These are phyloP conservation scores for Aspidiotus rigidus DNA, from an alignment of 2,888 invertebrate genomes.

Conservation along the genomic window DNA sequence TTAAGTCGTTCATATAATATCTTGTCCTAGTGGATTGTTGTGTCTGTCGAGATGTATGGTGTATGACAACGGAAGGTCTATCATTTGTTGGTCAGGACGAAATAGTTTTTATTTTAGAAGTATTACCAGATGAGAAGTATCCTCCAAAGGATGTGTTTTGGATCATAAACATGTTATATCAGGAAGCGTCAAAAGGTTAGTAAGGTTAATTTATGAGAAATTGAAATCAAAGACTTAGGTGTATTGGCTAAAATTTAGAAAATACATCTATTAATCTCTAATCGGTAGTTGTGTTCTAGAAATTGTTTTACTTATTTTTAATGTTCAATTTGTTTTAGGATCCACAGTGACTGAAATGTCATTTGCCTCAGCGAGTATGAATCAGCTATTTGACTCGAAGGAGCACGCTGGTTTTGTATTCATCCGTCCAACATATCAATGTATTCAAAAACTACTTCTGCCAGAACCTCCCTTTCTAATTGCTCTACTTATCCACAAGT, in stretches of 20 bases:
- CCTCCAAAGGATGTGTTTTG: slow-evolving; percentile 64
- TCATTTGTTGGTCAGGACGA: slow-evolving; percentile 75
- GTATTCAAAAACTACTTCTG: slow-evolving; percentile 61
- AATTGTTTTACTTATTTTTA: too few species aligned
- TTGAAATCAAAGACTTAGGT: not conserved
- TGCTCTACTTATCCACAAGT: slow-evolving; percentile 67
- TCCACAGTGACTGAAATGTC: slow-evolving; percentile 61
- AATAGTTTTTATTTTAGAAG: slow-evolving; percentile 62
- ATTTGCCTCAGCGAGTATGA: slow-evolving; percentile 54
- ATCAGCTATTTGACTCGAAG: slow-evolving; percentile 56
- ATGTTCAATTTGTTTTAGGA: slow-evolving; percentile 44
- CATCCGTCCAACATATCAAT: slow-evolving; percentile 69
- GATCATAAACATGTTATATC: slow-evolving; percentile 63
- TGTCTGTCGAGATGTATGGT: slow-evolving; percentile 63
- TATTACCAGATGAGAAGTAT: slow-evolving; percentile 52
- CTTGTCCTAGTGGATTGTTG: slow-evolving; percentile 59
- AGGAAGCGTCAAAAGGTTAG: slow-evolving; percentile 54
- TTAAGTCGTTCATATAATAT: slow-evolving; percentile 23
- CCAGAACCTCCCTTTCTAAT: slow-evolving; percentile 67
- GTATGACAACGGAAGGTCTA: slow-evolving; percentile 66
- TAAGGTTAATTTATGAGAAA: slow-evolving; percentile 10
- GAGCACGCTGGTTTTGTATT: slow-evolving; percentile 76
- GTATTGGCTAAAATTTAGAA: too few species aligned
- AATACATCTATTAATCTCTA: too few species aligned
- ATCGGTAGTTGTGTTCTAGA: too few species aligned